phyloP scores from a whole-genome alignment of 2,797 vertebrate species.

The Gallirallus australis region DNA sequence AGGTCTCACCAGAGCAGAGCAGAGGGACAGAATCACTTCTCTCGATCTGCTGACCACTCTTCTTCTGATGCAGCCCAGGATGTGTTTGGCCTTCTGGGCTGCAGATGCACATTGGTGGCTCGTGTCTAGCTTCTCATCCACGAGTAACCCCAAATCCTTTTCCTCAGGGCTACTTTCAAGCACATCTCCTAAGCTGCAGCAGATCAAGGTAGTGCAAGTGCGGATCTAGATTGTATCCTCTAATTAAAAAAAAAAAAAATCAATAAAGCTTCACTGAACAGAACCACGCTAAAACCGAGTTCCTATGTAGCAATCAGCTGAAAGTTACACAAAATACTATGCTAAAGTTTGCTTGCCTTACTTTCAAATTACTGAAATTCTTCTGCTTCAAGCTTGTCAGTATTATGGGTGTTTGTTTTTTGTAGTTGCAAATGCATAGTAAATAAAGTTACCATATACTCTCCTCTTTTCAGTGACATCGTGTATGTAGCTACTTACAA shows the following conservation, averaged over 20 bases:
- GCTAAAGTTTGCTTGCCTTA: not conserved
- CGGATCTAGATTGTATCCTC: not conserved
- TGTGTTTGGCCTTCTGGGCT: too few species aligned
- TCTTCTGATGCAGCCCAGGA: too few species aligned
- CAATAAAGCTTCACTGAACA: not conserved
- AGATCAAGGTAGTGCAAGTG: not conserved
- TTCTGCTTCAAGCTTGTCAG: not conserved
- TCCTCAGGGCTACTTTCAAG: too few species aligned
- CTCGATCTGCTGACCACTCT: too few species aligned
- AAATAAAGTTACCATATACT: not conserved
- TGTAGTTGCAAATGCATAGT: not conserved
- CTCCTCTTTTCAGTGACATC: not conserved
- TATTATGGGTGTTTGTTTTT: not conserved
- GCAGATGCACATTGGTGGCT: too few species aligned
- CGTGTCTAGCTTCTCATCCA: too few species aligned
- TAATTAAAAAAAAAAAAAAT: not conserved
- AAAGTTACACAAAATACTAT: not conserved
- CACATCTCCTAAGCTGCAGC: too few species aligned
- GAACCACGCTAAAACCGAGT: not conserved
- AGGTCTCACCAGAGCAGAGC: too few species aligned
- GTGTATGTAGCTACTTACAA: not conserved
- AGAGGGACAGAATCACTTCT: too few species aligned
- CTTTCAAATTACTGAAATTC: not conserved
- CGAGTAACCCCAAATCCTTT: too few species aligned
- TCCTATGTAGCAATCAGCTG: not conserved